phyloP scores from a whole-genome alignment of 2,113 vertebrate genomes.

The Ciconia stormi region DNA sequence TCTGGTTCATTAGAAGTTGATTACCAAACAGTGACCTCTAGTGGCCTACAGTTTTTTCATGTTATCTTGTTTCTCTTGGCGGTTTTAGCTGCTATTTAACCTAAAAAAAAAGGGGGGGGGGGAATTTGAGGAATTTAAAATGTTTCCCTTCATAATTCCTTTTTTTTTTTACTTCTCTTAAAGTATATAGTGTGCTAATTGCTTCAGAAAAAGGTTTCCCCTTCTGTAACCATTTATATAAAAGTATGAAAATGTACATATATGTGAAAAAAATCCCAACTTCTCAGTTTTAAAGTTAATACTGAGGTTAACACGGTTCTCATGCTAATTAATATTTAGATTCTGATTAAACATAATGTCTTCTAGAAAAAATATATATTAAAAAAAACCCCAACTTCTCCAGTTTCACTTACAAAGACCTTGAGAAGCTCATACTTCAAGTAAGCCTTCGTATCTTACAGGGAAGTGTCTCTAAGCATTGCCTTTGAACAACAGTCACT shows the following conservation, averaged over 20 bases:
- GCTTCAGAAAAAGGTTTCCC: not conserved
- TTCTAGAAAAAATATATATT: not conserved
- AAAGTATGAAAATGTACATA: not conserved
- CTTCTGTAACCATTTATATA: not conserved
- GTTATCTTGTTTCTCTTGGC: not conserved
- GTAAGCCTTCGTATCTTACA: not conserved
- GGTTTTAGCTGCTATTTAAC: not conserved
- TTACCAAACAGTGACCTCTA: slow-evolving; percentile 94
- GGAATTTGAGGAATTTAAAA: not conserved
- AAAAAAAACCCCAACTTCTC: not conserved
- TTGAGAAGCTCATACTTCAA: not conserved
- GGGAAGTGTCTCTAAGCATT: not conserved
- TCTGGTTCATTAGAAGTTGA: slow-evolving; percentile 90
- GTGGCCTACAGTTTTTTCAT: slow-evolving; percentile 71
- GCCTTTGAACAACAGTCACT: not conserved
- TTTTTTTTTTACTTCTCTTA: not conserved
- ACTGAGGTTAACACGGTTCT: not conserved
- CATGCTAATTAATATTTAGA: not conserved
- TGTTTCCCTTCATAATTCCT: not conserved
- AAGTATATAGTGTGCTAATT: not conserved
- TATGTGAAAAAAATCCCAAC: accelerated
- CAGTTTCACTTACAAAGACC: not conserved
- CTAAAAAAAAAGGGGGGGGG: not conserved
- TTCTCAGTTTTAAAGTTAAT: not conserved
- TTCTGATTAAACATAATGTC: not conserved